A percentile compares a stretch with the other conserved stretches of the same genome.
Conservation (phyloP, 2,888 invertebrate genomes). For the Spatulosminthurus flaviceps region DNA sequence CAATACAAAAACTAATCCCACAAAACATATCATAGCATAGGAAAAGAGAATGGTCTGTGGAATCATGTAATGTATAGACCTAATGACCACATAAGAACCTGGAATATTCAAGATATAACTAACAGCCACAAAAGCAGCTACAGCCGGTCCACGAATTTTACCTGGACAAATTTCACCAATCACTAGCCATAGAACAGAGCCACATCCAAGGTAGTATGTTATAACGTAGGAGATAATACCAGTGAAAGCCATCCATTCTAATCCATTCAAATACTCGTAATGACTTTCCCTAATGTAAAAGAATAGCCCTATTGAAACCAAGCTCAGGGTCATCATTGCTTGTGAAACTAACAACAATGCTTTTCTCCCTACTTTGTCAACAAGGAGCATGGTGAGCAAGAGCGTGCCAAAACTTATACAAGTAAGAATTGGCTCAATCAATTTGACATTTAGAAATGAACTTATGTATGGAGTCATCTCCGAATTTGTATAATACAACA, state of each 20-base stretch:
- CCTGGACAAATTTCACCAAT: neutral
- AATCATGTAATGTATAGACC: neutral
- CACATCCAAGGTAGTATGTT: neutral
- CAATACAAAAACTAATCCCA: slow-evolving; percentile 8
- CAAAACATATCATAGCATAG: neutral
- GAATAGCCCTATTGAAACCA: neutral
- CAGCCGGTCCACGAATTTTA: neutral
- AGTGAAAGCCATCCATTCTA: neutral
- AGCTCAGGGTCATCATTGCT: neutral
- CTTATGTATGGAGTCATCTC: neutral
- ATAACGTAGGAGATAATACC: neutral
- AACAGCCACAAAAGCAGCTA: neutral
- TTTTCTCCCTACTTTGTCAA: neutral
- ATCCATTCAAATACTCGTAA: neutral
- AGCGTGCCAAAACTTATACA: neutral
- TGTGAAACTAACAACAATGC: neutral
- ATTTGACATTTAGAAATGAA: neutral
- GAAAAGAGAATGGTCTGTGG: neutral
- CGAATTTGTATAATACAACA: neutral
- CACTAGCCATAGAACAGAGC: neutral
- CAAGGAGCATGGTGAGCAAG: neutral
- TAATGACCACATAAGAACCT: no score
- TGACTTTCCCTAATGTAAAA: neutral
- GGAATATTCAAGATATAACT: neutral
- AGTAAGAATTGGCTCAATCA: neutral